Conservation (phyloP, 2,888 invertebrate species). For the Syritta pipiens region DNA sequence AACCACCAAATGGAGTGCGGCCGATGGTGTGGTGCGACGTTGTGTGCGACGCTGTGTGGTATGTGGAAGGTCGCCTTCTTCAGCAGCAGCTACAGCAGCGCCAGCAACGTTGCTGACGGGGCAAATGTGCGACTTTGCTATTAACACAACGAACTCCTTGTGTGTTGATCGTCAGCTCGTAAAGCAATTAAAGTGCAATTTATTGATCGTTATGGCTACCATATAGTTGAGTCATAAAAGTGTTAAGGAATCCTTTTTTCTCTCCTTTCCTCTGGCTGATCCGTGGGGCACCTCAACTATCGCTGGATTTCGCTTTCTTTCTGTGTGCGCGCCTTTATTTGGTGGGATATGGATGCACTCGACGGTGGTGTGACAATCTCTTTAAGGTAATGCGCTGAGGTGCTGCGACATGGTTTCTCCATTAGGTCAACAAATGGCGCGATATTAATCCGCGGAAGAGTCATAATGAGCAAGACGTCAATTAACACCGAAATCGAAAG, state of each 20-base stretch:
- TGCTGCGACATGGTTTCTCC: constrained; percentile 50
- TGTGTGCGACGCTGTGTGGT: background rate
- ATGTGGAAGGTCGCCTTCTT: constrained; percentile 56
- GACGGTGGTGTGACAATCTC: constrained; percentile 50
- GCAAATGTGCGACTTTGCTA: constrained; percentile 45
- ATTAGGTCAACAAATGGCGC: constrained; percentile 45
- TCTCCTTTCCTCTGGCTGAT: background rate
- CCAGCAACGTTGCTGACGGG: constrained; percentile 12
- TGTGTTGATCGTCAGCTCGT: constrained; percentile 71
- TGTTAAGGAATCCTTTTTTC: constrained; percentile 45
- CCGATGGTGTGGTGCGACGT: constrained; percentile 18
- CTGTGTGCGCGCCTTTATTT: constrained; percentile 30
- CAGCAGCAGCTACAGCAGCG: background rate
- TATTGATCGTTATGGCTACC: constrained; percentile 71
- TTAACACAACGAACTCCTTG: constrained; percentile 44
- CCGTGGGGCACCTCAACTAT: background rate
- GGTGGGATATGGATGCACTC: constrained; percentile 48
- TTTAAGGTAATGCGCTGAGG: constrained; percentile 2
- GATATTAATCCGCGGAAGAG: constrained; percentile 17
- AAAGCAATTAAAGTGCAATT: constrained; percentile 71
- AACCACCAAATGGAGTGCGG: constrained; percentile 61
- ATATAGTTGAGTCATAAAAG: constrained; percentile 66
- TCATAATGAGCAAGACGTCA: background rate
- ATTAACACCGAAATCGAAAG: constrained; percentile 20
- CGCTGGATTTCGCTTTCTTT: constrained; percentile 1